These are phyloP conservation scores for Drosophila pegasa DNA, from an alignment of 2,888 invertebrate genomes.

Conservation along the genomic window DNA sequence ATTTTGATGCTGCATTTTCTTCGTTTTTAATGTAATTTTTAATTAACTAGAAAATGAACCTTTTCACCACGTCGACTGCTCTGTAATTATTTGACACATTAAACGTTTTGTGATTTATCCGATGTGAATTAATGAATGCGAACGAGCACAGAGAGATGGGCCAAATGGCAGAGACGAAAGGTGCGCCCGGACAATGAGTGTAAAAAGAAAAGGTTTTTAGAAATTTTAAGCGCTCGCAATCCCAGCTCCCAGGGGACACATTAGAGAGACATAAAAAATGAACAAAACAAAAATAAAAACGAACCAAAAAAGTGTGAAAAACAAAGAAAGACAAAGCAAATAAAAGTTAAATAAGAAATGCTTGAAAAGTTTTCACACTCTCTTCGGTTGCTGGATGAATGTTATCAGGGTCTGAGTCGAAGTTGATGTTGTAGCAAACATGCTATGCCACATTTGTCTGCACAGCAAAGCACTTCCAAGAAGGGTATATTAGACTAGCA, in stretches of 20 bases:
- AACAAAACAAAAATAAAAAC: constrained; percentile 12
- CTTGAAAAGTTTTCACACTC: constrained; percentile 43
- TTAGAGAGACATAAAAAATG: constrained; percentile 48
- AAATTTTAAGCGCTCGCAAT: constrained; percentile 36
- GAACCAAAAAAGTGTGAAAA: neutral
- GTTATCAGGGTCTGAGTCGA: constrained; percentile 28
- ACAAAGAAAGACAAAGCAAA: constrained; percentile 31
- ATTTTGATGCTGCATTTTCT: constrained; percentile 6
- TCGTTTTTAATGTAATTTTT: constrained; percentile 57
- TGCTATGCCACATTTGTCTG: neutral
- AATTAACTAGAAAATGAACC: constrained; percentile 70
- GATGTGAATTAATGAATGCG: constrained; percentile 57
- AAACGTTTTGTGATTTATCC: constrained; percentile 73
- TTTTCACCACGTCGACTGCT: constrained; percentile 21
- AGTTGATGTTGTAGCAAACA: constrained; percentile 4
- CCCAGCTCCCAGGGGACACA: constrained; percentile 51
- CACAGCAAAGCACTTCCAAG: neutral
- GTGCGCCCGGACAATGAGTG: constrained; percentile 25
- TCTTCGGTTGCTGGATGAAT: constrained; percentile 18
- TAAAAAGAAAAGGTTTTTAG: constrained; percentile 36
- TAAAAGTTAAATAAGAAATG: constrained; percentile 59
- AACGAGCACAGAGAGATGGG: constrained; percentile 23
- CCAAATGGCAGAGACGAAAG: constrained; percentile 11
- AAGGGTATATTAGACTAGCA: neutral
- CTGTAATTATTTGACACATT: constrained; percentile 68